Conservation (phyloP, 2,888 invertebrate genomes). For the Glyphotaelius pellucidus region DNA sequence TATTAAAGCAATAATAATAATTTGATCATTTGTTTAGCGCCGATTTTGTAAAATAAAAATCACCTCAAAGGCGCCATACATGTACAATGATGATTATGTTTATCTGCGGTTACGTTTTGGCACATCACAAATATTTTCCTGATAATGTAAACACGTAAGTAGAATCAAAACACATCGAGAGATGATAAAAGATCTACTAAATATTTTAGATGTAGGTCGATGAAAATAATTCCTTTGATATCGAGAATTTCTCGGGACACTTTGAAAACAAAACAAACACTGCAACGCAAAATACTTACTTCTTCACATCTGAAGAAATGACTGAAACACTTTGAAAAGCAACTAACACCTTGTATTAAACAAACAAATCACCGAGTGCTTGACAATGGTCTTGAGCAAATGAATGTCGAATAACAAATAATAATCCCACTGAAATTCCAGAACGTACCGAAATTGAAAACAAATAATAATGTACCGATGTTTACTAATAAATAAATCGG, state of each 20-base stretch:
- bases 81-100: not conserved
- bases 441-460: not conserved
- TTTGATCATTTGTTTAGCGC: no score
- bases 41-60: no score
- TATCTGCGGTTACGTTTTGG: no score
- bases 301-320: not conserved
- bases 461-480: not conserved
- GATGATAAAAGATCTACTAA: not conserved
- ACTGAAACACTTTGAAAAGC: not conserved
- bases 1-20: no score
- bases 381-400: not conserved
- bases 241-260: not conserved
- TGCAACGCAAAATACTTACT: not conserved
- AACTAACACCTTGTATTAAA: not conserved
- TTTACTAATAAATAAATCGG: not conserved
- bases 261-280: not conserved
- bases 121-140: no score
- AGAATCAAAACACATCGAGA: not conserved
- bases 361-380: constrained; percentile 3
- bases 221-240: not conserved
- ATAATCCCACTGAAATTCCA: not conserved
- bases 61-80: no score
- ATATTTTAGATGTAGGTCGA: not conserved
- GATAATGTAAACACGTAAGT: not conserved
- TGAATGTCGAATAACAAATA: not conserved